These are phyloP conservation scores for Loris lydekkerianus DNA, from an alignment of 2,797 vertebrate genomes.

Conservation along the genomic window DNA sequence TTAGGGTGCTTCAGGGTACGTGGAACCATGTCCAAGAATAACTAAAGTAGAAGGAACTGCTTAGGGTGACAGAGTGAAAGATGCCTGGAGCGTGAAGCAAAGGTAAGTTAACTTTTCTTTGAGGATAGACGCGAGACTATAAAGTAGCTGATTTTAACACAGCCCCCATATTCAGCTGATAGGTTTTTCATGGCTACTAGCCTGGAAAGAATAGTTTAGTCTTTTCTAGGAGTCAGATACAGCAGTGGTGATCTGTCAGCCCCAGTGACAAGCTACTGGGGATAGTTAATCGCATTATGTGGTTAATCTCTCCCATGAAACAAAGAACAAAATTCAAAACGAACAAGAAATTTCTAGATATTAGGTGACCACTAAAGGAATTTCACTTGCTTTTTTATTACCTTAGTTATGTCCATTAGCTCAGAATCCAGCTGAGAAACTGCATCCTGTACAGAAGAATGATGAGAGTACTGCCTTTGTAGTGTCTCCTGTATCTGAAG, in stretches of 20 bases:
- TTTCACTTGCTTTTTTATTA: conserved; percentile 78
- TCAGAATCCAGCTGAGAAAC: conserved; percentile 96
- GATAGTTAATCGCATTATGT: neutral
- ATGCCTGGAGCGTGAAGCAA: neutral
- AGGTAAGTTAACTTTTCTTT: neutral
- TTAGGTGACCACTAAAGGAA: neutral
- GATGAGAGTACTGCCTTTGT: conserved; percentile 94
- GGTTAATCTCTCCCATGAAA: neutral
- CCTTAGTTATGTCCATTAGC: conserved; percentile 99
- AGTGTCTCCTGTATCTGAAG: conserved; percentile 98
- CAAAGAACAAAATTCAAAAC: neutral
- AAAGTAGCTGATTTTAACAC: neutral
- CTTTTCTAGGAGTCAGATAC: neutral
- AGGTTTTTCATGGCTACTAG: neutral
- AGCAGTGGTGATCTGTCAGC: neutral
- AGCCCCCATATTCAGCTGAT: neutral
- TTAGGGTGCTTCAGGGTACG: neutral
- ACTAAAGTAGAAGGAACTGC: neutral
- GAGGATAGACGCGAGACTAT: neutral
- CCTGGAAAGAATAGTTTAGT: neutral
- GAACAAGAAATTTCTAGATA: neutral
- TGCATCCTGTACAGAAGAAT: conserved; percentile 95
- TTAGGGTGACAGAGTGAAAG: neutral
- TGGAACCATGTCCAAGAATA: neutral
- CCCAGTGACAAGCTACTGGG: neutral